Evolutionary conservation across 2,888 invertebrate species (phyloP).

Genomic region (Saturnia pavonia): DNA sequence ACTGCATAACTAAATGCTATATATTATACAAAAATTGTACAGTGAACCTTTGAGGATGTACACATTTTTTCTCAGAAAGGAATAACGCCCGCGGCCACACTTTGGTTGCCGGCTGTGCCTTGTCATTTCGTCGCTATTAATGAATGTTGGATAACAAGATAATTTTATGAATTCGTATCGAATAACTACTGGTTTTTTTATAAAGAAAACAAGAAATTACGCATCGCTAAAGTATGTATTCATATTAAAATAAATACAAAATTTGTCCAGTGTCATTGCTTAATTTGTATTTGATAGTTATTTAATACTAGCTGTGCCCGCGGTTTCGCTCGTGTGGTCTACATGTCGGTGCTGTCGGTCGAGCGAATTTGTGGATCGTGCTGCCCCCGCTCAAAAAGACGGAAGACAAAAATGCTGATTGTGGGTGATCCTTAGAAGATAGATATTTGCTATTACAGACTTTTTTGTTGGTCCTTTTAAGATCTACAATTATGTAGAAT

Average conservation of each 20-base stretch:
- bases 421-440: too few relatives aligned
- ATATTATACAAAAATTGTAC: background rate
- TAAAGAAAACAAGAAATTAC: background rate
- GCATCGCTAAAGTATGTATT: background rate
- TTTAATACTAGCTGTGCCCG: too few relatives aligned
- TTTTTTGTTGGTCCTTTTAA: too few relatives aligned
- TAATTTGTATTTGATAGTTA: too few relatives aligned
- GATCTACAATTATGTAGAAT: too few relatives aligned
- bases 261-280: too few relatives aligned
- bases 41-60: background rate
- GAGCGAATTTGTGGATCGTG: too few relatives aligned
- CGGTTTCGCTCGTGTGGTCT: too few relatives aligned
- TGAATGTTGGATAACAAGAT: background rate
- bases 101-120: background rate
- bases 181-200: background rate
- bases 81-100: background rate
- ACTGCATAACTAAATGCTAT: background rate
- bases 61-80: background rate
- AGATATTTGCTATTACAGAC: too few relatives aligned
- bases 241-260: background rate
- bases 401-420: too few relatives aligned
- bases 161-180: background rate
- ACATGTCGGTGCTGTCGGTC: too few relatives aligned
- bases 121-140: background rate
- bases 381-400: too few relatives aligned